Evolutionary conservation across 37 sponge, comb jelly and placozoan species (phyloP), one percentile per base, ranked within the genome.

Genomic region (Ephydatia muelleri): DNA sequence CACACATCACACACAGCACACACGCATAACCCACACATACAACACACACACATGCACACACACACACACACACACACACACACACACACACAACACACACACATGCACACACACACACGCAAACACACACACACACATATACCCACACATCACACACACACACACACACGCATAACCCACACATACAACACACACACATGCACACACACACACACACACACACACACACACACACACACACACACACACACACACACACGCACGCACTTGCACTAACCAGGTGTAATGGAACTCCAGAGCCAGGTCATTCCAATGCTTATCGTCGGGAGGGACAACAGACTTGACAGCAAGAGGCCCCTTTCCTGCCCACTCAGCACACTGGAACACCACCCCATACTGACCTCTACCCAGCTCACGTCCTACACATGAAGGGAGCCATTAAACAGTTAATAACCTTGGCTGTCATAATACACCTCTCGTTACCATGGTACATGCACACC

Each of bases 241-340:
- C 79, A 25, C 79, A 78, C 65, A 43, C 57, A 49, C n/a, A 49
- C 57, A 4, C 30, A 43, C 47, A 43, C 47, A 43, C 8, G 8
- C 47, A 43, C 47, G 8, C 6, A 30, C 21, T 12, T 26, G 1
- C 13, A 82, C 87, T 65, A 64, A 98, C 98, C 98, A 94, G 0
- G 95, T 95, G 78, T 98, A 98, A 78, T 98, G 97, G 83, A 98
- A 98, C 87, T 98, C 99, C 65, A 98, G 86, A 19, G 99, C 99
- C 13, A 98, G 90, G 77, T 96, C 97, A 70, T 96, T 96, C 97
- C 96, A 98, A 80, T 98, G 99, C 68, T 96, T 98, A 80, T 98
- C 99, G 76, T 98, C 99, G 0, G 99, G 99, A 3, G 99, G 99
- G 0, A 94, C 93, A 3, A 98, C 95, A 47, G 93, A 91, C 80